Conservation (phyloP, 2,113 vertebrate species). For the Emberiza fucata region DNA sequence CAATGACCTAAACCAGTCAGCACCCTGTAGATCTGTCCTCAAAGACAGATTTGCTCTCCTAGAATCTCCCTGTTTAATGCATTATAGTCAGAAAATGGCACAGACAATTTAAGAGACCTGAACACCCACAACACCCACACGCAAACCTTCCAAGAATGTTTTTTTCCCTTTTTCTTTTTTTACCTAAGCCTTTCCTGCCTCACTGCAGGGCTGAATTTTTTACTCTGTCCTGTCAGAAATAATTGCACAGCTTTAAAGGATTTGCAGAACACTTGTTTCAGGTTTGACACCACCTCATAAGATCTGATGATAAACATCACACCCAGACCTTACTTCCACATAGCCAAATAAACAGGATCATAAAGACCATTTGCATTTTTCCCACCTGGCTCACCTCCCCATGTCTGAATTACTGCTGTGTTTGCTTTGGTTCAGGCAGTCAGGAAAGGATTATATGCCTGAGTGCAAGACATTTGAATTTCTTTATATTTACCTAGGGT, state of each 20-base stretch:
- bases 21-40: background rate
- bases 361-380: conserved; percentile 16
- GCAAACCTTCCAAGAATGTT: background rate
- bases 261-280: background rate
- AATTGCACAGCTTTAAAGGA: background rate
- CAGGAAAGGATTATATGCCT: background rate
- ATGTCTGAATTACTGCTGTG: background rate
- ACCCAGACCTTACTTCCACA: background rate
- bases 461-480: background rate
- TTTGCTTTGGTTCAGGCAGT: background rate
- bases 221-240: background rate
- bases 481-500: background rate
- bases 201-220: background rate
- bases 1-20: background rate
- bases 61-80: background rate
- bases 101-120: background rate
- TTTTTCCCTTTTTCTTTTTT: background rate
- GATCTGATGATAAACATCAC: background rate
- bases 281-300: background rate
- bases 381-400: background rate
- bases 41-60: background rate
- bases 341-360: background rate
- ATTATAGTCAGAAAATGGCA: background rate
- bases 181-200: background rate
- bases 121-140: background rate